Evolutionary conservation across 2,888 invertebrate genomes (phyloP).

Genomic region (Vandiemenella viatica): DNA sequence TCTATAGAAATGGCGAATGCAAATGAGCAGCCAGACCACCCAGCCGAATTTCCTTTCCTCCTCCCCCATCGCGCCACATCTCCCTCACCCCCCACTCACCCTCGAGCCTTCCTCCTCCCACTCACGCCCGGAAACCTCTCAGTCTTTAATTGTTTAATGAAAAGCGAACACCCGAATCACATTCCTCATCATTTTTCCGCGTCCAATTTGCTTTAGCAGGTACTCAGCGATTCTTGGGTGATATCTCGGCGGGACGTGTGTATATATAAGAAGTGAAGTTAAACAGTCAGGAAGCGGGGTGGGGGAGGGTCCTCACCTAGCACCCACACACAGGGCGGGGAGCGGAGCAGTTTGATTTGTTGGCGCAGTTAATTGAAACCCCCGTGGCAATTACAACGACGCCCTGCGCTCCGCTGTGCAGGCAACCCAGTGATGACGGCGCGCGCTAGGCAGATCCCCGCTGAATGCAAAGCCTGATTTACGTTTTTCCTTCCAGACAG

Average conservation of each 20-base stretch:
- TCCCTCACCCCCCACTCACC: slow-evolving; percentile 1
- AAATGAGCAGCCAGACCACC: no score
- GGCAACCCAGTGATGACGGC: slow-evolving; percentile 17
- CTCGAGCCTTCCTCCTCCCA: not conserved
- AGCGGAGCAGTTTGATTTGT: slow-evolving; percentile 31
- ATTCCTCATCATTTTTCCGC: slow-evolving; percentile 17
- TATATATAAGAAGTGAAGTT: not conserved
- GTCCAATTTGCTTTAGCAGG: slow-evolving; percentile 27
- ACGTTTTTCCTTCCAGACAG: slow-evolving; percentile 32
- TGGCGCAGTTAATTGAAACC: slow-evolving; percentile 37
- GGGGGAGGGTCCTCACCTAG: not conserved
- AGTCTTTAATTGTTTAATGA: slow-evolving; percentile 17
- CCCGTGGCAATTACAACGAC: slow-evolving; percentile 32
- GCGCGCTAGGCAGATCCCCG: slow-evolving; percentile 2
- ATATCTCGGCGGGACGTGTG: slow-evolving; percentile 1
- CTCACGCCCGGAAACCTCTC: slow-evolving; percentile 1
- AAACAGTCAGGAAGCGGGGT: not conserved
- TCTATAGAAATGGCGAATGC: no score
- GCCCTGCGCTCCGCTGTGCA: slow-evolving; percentile 21
- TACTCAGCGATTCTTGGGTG: slow-evolving; percentile 30
- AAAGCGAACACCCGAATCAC: slow-evolving; percentile 16
- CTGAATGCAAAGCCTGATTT: slow-evolving; percentile 33
- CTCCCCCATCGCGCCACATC: not conserved
- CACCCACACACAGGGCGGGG: not conserved
- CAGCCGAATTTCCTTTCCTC: no score